Evolutionary conservation across 2,888 invertebrate genomes (phyloP), one percentile per base, ranked within the genome.

Genomic region (Stomorhina lunata): DNA sequence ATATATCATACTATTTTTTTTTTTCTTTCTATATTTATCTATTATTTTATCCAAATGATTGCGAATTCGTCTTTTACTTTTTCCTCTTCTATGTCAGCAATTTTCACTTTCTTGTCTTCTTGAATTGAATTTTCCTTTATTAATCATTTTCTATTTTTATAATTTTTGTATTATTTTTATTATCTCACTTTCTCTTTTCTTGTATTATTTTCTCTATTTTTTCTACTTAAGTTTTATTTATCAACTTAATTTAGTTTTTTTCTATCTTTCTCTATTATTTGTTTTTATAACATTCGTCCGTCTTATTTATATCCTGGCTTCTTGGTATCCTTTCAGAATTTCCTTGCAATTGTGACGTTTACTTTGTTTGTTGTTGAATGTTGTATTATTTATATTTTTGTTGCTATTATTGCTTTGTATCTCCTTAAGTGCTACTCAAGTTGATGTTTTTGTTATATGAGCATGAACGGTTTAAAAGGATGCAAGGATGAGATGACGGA

Each of bases 341-440:
- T 50, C 12, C 55, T n/a, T 34, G 15, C 34, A 48, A 34, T 48
- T 59, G 72, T 59, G 50, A 66, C 66, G 50, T 79, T 66, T 66
- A 79, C 50, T 79, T 65, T 66, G 59, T 72, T 79, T 57, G 27
- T 43, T 43, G 34, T 48, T 68, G 27, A 15, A 10, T 50, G 7
- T 1, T 55, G 27, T 43, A n/a, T n/a, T n/a, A n/a, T n/a, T n/a
- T n/a, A n/a, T n/a, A n/a, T n/a, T n/a, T n/a, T n/a, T 22, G 29
- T 25, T 50, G n/a, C 22, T 45, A 9, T 37, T 68, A 59, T 55
- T 75, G 43, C 17, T 17, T 9, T 68, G 59, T 55, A 34, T 34
- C 9, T 61, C 6, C n/a, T 37, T 17, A 66, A 65, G 65, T 75
- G 5, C 25, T 25, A 22, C 25, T 69, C 27, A 32, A 27, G 48